Conservation (phyloP, 2,888 invertebrate genomes). For the Prostheceraeus crozeri region DNA sequence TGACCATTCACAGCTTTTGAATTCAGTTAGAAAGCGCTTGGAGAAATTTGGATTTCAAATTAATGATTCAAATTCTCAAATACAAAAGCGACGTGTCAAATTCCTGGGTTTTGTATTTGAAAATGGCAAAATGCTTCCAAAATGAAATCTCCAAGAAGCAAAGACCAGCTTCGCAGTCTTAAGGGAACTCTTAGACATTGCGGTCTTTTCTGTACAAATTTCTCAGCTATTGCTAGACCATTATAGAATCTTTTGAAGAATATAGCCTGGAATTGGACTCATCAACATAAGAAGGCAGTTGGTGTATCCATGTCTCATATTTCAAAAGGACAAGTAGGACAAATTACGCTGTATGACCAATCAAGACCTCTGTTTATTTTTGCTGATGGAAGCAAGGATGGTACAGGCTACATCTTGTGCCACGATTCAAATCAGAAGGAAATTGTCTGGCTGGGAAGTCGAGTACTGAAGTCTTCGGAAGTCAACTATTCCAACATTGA, state of each 20-base stretch:
- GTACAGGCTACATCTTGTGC: neutral
- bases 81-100: slow-evolving; percentile 19
- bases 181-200: neutral
- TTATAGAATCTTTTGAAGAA: neutral
- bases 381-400: neutral
- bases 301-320: neutral
- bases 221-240: slow-evolving; percentile 7
- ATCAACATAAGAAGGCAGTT: neutral
- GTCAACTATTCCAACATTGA: slow-evolving; percentile 48
- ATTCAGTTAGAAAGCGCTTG: slow-evolving; percentile 28
- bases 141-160: no score
- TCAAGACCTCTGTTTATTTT: neutral
- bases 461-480: slow-evolving; percentile 45
- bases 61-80: slow-evolving; percentile 8
- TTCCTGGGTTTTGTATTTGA: slow-evolving; percentile 28
- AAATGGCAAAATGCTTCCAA: slow-evolving; percentile 28
- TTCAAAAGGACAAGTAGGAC: neutral
- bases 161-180: slow-evolving; percentile 10
- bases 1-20: slow-evolving; percentile 16
- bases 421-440: no score
- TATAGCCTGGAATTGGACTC: slow-evolving; percentile 1
- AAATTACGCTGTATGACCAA: neutral
- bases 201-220: neutral
- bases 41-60: slow-evolving; percentile 17
- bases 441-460: slow-evolving; percentile 29